Evolutionary conservation across 2,888 invertebrate genomes (phyloP), one percentile per base, ranked within the genome.

Genomic region (Tryphoninae sp.): DNA sequence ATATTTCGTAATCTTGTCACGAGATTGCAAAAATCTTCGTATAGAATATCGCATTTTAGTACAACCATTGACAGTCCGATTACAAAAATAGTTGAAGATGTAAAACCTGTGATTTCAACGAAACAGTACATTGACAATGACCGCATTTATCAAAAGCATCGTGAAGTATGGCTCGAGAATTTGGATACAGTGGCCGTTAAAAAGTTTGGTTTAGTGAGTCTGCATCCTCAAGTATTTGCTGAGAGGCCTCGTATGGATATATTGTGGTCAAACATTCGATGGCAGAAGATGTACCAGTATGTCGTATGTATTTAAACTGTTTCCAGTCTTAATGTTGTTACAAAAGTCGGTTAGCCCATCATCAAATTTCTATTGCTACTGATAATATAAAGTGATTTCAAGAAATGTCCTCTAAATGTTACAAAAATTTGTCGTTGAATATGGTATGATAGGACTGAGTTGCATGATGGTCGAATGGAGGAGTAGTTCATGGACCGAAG

Each of bases 191-290:
- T 96, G 19, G 94, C 95, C 83, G 96, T 96, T 88, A 94, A 95
- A 81, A 96, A 96, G 91, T 89, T 97, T n/a, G 98, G 97, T 0
- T 91, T 99, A 1, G 93, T 98, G 45, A 96, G 97, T 90, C 92
- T 99, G 53, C 98, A 99, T 93, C 98, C 99, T 0, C 94, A 95
- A 82, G 93, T 99, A 8, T 99, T 97, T 92, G 97, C 95, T 0
- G 93, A 94, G 0, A 94, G 95, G 86, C 98, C 98, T 0, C 94
- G 98, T 72, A 94, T 98, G 51, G 98, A 99, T 91, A 92, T 98
- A 11, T 95, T 99, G 72, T 96, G 96, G 84, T 94, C 95, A 84
- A 99, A 99, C 93, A 93, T 97, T 26, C 92, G 93, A 69, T 99
- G 99, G 98, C 98, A 99, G 91, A 93, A 88, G 83, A 93, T 95